Percentiles rank a stretch among this genome's conserved stretches.
phyloP scores from a whole-genome alignment of 1,140 invertebrate species.

The Solenopsis fugax region DNA sequence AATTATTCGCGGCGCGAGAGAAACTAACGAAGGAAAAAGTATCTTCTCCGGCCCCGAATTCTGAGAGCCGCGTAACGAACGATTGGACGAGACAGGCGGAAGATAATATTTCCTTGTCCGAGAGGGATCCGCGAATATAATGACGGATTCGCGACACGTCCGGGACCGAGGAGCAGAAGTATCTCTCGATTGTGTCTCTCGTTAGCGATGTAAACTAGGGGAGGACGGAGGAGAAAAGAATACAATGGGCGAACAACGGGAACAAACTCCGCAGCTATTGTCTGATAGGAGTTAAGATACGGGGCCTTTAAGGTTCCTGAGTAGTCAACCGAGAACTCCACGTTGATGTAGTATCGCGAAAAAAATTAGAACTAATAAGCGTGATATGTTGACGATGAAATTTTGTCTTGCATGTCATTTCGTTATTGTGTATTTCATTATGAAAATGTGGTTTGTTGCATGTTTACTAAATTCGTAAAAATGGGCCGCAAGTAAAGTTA shows the following conservation, averaged over 20 bases:
- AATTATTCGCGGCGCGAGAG: constrained; percentile 45
- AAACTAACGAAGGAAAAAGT: constrained; percentile 53
- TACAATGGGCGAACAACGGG: neutral
- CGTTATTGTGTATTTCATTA: no score
- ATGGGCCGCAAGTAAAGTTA: no score
- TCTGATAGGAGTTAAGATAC: constrained; percentile 7
- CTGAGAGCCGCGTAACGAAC: constrained; percentile 50
- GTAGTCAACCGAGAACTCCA: no score
- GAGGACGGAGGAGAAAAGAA: constrained; percentile 40
- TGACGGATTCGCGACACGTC: constrained; percentile 63
- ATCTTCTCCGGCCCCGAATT: constrained; percentile 39
- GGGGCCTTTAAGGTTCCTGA: neutral
- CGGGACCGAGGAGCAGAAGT: constrained; percentile 34
- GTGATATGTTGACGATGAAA: no score
- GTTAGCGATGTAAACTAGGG: constrained; percentile 52
- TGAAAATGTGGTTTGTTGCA: no score
- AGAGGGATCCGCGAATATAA: constrained; percentile 45
- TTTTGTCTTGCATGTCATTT: no score
- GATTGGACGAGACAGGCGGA: constrained; percentile 29
- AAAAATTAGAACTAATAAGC: no score
- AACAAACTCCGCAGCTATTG: neutral
- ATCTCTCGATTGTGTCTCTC: constrained; percentile 57
- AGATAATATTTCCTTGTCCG: constrained; percentile 53
- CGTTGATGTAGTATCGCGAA: no score
- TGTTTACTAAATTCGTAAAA: no score